A percentile compares a stretch with the other conserved stretches of the same genome.
phyloP scores from a whole-genome alignment of 2,113 vertebrate species.

The Daubentonia madagascariensis region DNA sequence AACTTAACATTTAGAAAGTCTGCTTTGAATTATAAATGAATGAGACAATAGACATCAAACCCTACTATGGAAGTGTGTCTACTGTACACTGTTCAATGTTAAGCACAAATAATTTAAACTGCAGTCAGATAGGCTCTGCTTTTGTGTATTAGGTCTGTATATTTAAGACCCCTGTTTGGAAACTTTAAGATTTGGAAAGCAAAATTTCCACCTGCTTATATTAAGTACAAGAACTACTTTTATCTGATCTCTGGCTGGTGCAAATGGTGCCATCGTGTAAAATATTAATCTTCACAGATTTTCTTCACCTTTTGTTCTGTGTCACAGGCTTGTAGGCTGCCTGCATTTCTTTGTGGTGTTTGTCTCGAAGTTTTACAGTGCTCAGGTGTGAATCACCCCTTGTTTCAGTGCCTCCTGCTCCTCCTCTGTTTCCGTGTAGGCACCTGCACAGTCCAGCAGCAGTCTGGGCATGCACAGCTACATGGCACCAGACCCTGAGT shows the following conservation, averaged over 20 bases:
- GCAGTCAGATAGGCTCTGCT: neutral
- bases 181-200: neutral
- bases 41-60: neutral
- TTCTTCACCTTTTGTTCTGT: neutral
- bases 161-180: neutral
- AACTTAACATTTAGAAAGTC: neutral
- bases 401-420: neutral
- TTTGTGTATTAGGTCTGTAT: neutral
- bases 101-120: neutral
- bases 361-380: neutral
- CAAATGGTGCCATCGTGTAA: neutral
- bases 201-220: neutral
- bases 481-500: neutral
- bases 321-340: neutral
- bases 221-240: neutral
- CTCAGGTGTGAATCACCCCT: neutral
- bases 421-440: neutral
- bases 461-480: neutral
- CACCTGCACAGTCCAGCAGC: neutral
- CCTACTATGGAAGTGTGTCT: neutral
- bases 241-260: neutral
- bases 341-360: neutral
- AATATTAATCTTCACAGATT: neutral
- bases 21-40: neutral
- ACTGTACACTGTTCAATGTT: neutral